Evolutionary conservation across 2,113 vertebrate species (phyloP).

Genomic region (Hippocampus comes): DNA sequence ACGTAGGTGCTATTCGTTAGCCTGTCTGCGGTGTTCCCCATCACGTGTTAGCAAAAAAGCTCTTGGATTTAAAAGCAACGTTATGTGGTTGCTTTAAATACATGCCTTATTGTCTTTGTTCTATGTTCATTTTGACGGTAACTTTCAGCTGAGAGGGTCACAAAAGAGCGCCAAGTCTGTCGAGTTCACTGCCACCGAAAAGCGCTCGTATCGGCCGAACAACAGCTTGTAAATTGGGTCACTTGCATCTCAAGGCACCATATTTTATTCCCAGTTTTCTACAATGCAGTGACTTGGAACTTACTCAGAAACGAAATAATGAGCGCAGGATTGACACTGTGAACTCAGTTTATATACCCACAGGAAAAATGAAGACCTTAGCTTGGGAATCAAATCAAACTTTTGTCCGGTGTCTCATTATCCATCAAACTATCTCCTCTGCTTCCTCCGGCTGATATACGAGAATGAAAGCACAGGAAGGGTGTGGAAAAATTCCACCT

Average conservation of each 20-base stretch:
- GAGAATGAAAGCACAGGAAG: conserved; percentile 62
- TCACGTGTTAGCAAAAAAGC: no score
- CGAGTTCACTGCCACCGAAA: no score
- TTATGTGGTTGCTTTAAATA: no score
- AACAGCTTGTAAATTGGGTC: neutral
- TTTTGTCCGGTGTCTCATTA: conserved; percentile 69
- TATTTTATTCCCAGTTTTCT: neutral
- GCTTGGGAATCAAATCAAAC: conserved; percentile 67
- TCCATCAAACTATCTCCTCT: conserved; percentile 69
- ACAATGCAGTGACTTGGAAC: neutral
- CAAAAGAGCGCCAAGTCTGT: no score
- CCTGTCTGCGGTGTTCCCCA: no score
- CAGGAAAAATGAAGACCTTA: conserved; percentile 65
- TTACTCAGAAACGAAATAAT: conserved; percentile 39
- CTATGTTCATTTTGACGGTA: no score
- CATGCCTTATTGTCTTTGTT: no score
- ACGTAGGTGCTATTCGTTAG: no score
- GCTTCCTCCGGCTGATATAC: conserved; percentile 42
- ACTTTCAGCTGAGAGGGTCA: no score
- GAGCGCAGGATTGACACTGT: conserved; percentile 17
- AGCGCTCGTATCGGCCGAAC: no score
- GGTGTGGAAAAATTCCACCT: conserved; percentile 55
- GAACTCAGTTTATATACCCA: conserved; percentile 53
- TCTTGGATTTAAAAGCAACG: no score
- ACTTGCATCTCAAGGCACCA: neutral